Evolutionary conservation across 2,888 invertebrate species (phyloP).

Genomic region (Petrophora chlorosata): DNA sequence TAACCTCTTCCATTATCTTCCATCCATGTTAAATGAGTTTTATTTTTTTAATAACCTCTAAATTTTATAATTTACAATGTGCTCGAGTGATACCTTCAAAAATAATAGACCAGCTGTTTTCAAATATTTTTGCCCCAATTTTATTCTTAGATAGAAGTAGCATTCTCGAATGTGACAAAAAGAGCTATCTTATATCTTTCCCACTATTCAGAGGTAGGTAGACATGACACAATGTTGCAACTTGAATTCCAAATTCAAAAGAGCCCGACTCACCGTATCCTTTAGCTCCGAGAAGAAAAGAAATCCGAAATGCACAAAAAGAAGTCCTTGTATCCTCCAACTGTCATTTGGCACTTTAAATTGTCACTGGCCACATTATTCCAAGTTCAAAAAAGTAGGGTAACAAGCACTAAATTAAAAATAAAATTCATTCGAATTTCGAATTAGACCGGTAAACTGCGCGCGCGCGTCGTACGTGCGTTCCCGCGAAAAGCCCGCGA

Average conservation of each 20-base stretch:
- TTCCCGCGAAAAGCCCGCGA: conserved; percentile 78
- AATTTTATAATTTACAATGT: too few species aligned
- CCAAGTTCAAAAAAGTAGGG: conserved; percentile 35
- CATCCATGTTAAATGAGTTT: too few species aligned
- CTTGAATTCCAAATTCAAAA: conserved; percentile 47
- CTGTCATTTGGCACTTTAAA: conserved; percentile 55
- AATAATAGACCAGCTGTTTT: too few species aligned
- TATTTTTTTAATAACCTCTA: too few species aligned
- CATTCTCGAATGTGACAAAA: not conserved
- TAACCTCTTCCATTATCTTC: too few species aligned
- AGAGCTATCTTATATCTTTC: conserved; percentile 9
- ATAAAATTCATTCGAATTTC: conserved; percentile 42
- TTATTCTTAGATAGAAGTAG: not conserved
- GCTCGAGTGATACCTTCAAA: too few species aligned
- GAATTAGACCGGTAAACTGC: conserved; percentile 45
- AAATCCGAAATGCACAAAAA: conserved; percentile 73
- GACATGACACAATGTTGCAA: conserved; percentile 42
- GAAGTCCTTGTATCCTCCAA: conserved; percentile 58
- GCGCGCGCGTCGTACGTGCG: conserved; percentile 66
- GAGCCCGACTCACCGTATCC: conserved; percentile 67
- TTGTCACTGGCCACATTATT: conserved; percentile 45
- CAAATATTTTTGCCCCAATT: too few species aligned
- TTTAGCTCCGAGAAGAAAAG: conserved; percentile 57
- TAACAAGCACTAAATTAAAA: conserved; percentile 31
- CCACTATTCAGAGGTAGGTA: conserved; percentile 27